Evolutionary conservation across 2,888 invertebrate species (phyloP), one percentile per base, ranked within the genome.

Genomic region (Eucriotettix oculatus): DNA sequence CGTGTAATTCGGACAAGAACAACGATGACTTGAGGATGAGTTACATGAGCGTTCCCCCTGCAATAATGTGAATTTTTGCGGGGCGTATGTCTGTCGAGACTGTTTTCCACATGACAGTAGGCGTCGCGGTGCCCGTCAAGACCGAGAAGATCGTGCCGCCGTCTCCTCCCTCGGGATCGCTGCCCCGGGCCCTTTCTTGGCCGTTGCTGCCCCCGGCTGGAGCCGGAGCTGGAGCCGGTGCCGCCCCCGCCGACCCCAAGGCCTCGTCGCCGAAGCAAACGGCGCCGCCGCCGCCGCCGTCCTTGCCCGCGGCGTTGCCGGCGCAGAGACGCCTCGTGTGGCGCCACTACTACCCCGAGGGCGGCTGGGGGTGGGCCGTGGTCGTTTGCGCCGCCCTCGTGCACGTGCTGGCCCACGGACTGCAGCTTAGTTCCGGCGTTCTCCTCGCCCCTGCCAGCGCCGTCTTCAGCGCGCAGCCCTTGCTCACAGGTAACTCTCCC

Each of bases 301-400:
- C 58, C 10, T 16, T 43, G 12, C 48, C 48, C 48, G 12, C 43
- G 11, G 17, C 16, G 10, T 16, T 40, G 55, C 41, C 40, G 55
- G 14, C 11, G 16, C 55, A 40, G 1, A 78, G 83, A 11, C 76
- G 83, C 58, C 78, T 84, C 55, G 76, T 86, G 55, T 83, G 83
- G 60, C 78, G 85, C 43, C 85, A 90, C 67, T 89, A 90, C 75
- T 90, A 90, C 73, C 89, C 90, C 7, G 90, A 90, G 75, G 89
- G 89, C 5, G 89, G 89, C 14, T 90, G 90, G 90, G 90, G 90
- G 16, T 90, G 87, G 87, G 81, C 88, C 58, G 80, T 90, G 62
- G 82, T 86, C 56, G 78, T 82, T 58, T 87, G 87, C 65, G 84
- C 85, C 40, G 79, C 86, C 41, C 73, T 86, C 61, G 85, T 86